Evolutionary conservation across 2,113 vertebrate genomes (phyloP).

Genomic region (Chaenocephalus aceratus): DNA sequence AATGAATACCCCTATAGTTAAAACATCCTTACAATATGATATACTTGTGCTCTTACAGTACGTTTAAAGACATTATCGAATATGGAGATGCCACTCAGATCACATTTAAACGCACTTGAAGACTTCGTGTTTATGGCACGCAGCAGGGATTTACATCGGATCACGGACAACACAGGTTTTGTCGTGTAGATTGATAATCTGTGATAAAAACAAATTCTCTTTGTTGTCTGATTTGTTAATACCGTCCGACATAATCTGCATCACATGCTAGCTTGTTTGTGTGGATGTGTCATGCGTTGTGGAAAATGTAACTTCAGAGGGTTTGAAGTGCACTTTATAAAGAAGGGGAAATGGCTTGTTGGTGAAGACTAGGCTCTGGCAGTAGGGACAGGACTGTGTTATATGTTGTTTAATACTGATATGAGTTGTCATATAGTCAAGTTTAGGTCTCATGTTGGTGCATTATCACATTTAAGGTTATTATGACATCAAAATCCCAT

Average conservation of each 20-base stretch:
- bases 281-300: neutral
- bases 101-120: neutral
- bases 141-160: conserved; percentile 55
- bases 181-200: conserved; percentile 48
- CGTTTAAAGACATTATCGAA: neutral
- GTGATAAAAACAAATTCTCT: conserved; percentile 19
- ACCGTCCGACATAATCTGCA: conserved; percentile 31
- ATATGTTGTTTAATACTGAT: neutral
- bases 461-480: neutral
- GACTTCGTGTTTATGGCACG: conserved; percentile 27
- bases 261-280: neutral
- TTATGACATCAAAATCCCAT: neutral
- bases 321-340: neutral
- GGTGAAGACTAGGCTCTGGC: rapidly evolving
- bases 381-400: neutral
- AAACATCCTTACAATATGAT: neutral
- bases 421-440: neutral
- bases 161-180: conserved; percentile 38
- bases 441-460: neutral
- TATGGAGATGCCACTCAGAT: neutral
- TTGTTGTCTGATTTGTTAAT: conserved; percentile 36
- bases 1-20: too few relatives aligned
- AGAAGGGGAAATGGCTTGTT: neutral
- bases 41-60: neutral
- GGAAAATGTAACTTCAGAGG: conserved; percentile 1